Evolutionary conservation across 1,140 invertebrate genomes (phyloP).

Genomic region (Drosophila sp.): DNA sequence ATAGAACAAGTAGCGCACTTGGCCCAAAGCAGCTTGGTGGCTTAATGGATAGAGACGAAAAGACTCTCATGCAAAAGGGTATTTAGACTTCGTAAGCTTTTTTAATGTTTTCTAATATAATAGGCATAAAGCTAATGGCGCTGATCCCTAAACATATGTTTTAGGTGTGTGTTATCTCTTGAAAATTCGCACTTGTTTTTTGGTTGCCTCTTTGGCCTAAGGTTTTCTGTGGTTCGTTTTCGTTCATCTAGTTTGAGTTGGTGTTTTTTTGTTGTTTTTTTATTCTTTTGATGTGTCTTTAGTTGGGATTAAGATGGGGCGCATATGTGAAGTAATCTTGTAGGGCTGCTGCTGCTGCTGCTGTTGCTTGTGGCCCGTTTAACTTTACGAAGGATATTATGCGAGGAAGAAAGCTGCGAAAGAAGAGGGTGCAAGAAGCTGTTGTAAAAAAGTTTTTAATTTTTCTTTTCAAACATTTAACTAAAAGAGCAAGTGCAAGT

Average conservation of each 20-base stretch:
- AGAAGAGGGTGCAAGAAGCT: slow-evolving; percentile 38
- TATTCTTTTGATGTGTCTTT: slow-evolving; percentile 29
- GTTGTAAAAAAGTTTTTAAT: slow-evolving; percentile 79
- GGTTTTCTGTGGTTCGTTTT: neutral
- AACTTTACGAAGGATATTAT: slow-evolving; percentile 68
- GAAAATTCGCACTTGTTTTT: neutral
- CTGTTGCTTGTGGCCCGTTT: slow-evolving; percentile 56
- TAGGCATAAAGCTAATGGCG: too few species aligned
- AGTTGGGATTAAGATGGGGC: slow-evolving; percentile 40
- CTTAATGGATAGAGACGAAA: too few species aligned
- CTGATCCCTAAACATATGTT: neutral
- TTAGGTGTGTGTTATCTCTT: neutral
- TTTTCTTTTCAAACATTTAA: slow-evolving; percentile 81
- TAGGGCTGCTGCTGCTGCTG: slow-evolving; percentile 17
- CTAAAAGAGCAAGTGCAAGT: slow-evolving; percentile 70
- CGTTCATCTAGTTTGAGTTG: neutral
- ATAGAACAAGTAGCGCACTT: too few species aligned
- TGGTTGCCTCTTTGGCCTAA: neutral
- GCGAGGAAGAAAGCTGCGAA: slow-evolving; percentile 29
- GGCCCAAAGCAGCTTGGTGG: too few species aligned
- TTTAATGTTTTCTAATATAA: too few species aligned
- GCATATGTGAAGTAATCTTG: slow-evolving; percentile 62
- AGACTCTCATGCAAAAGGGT: too few species aligned
- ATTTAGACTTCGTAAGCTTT: too few species aligned
- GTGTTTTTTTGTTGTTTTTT: neutral